Evolutionary conservation across 2,797 vertebrate genomes (phyloP).

Genomic region (Sebastes nivosus): DNA sequence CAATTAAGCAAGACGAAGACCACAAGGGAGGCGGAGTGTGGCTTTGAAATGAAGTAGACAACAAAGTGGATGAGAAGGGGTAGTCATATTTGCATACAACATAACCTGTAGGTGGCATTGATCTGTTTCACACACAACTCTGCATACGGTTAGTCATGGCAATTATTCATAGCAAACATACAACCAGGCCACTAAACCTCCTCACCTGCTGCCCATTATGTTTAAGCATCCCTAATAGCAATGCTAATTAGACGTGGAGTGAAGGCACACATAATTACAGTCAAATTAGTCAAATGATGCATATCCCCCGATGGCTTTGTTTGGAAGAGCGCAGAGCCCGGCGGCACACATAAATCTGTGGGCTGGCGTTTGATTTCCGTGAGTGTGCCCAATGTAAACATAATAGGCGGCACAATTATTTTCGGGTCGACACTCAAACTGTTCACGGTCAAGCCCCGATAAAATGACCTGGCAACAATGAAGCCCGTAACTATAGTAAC

Average conservation of each 20-base stretch:
- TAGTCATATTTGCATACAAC: neutral
- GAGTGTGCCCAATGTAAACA: neutral
- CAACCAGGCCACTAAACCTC: neutral
- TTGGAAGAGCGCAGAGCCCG: neutral
- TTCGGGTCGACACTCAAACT: neutral
- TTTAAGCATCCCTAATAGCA: neutral
- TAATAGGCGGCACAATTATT: neutral
- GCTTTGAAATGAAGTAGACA: neutral
- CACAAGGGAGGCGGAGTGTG: neutral
- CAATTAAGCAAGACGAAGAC: constrained; percentile 13
- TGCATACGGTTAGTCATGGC: neutral
- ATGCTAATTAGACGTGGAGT: neutral
- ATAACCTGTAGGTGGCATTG: neutral
- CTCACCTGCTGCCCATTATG: neutral
- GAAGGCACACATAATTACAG: neutral
- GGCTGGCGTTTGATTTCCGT: neutral
- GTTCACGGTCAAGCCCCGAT: neutral
- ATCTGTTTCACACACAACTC: neutral
- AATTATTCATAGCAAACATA: neutral
- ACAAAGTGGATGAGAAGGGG: neutral
- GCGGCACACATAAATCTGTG: neutral
- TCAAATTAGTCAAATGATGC: neutral
- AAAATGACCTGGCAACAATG: neutral
- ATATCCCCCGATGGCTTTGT: neutral
- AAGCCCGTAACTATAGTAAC: neutral